phyloP scores from a whole-genome alignment of 1,140 invertebrate genomes.

The Sesamia nonagrioides region DNA sequence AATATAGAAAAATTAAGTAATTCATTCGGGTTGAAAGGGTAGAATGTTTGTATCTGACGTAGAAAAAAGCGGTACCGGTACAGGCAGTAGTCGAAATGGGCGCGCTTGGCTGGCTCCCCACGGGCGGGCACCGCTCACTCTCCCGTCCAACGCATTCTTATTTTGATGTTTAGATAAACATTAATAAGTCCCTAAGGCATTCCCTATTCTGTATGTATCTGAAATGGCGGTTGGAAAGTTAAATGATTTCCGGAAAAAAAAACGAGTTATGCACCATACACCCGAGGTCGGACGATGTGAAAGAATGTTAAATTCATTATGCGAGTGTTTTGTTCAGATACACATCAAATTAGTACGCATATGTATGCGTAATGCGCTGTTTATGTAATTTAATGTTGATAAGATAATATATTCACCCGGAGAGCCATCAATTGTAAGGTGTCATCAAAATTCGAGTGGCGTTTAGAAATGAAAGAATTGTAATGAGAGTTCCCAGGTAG shows the following conservation, averaged over 20 bases:
- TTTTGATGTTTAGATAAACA: slow-evolving; percentile 84
- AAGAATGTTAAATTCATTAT: slow-evolving; percentile 77
- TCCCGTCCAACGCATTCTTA: slow-evolving; percentile 74
- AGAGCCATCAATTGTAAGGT: slow-evolving; percentile 52
- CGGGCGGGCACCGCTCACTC: slow-evolving; percentile 59
- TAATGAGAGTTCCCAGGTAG: slow-evolving; percentile 49
- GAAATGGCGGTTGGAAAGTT: slow-evolving; percentile 73
- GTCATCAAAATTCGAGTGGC: slow-evolving; percentile 59
- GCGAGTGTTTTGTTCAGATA: slow-evolving; percentile 68
- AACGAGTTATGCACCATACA: slow-evolving; percentile 69
- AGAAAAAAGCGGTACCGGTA: slow-evolving; percentile 75
- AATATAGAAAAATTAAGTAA: slow-evolving; percentile 84
- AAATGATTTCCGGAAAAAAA: slow-evolving; percentile 82
- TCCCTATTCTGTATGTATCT: slow-evolving; percentile 62
- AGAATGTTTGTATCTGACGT: slow-evolving; percentile 81
- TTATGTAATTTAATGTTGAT: slow-evolving; percentile 50
- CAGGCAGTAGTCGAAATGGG: slow-evolving; percentile 77
- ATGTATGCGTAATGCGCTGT: slow-evolving; percentile 66
- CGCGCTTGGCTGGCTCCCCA: slow-evolving; percentile 76
- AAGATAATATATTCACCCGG: slow-evolving; percentile 55
- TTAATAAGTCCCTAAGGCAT: slow-evolving; percentile 74
- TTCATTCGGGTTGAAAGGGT: slow-evolving; percentile 83
- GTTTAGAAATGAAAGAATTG: slow-evolving; percentile 53
- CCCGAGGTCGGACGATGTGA: slow-evolving; percentile 61
- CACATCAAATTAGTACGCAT: slow-evolving; percentile 68